Evolutionary conservation across 2,113 vertebrate genomes (phyloP), one percentile per base, ranked within the genome.

Genomic region (Pheucticus melanocephalus): DNA sequence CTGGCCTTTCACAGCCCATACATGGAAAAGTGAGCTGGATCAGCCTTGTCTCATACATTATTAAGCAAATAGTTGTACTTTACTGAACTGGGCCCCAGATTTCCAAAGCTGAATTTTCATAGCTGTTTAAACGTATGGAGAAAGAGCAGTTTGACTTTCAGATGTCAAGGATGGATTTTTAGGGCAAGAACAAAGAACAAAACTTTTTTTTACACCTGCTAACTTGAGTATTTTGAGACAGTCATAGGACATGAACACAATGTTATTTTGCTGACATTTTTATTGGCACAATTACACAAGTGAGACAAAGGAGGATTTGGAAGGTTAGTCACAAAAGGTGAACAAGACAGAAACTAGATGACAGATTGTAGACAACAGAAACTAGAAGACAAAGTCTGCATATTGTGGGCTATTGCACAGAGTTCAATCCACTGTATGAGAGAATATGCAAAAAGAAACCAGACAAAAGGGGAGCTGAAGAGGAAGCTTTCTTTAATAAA

Each of bases 301-400:
- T 77, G 51, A 92, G 63, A 86, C 78, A 94, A 84, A 51, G 73
- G 35, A 59, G 63, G 80, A 71, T 73, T 90, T 95, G 86, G 40
- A 88, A 86, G 35, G 39, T 88, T 93, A 93, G 72, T 95, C 88
- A 94, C 76, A 81, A 86, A 93, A 92, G 64, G 18, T 88, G 76
- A 93, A 86, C 30, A 51, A 86, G 88, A 15, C 47, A 91, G 91
- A 94, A 92, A 86, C 64, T 66, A 81, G 51, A 63, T 83, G 90
- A 86, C 60, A 81, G 45, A 70, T 60, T 86, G 75, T 73, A 83
- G 68, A 59, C 47, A 83, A 60, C 31, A 81, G 82, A 93, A 96
- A 88, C 69, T 60, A 71, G 64, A 88, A 93, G 42, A 63, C 21
- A 60, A 40, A 18, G 10, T 70, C 47, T 83, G 17, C 42, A 21